Base-by-base conservation (phyloP, 2,888 invertebrate species). In the Cheiracanthium punctorium region DNA sequence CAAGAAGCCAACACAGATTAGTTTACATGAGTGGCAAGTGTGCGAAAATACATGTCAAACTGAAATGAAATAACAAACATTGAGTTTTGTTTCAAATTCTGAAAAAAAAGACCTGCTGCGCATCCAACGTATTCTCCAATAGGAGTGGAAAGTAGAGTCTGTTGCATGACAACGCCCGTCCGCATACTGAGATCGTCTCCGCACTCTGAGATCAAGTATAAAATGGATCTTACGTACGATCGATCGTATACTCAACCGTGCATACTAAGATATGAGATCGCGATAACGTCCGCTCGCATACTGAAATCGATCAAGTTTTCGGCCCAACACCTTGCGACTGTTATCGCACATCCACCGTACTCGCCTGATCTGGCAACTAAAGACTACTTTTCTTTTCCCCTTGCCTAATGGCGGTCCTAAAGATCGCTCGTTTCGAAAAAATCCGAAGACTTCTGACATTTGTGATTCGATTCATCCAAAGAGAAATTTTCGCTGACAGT, bases 81-180 rank as follows among this genome's bases (percentile, higher is more conserved):
- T n/a, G n/a, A n/a, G n/a, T n/a, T n/a, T n/a, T n/a, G n/a, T n/a
- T n/a, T n/a, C n/a, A n/a, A n/a, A n/a, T n/a, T n/a, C n/a, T n/a
- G n/a, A n/a, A n/a, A n/a, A n/a, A n/a, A n/a, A n/a, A n/a, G n/a
- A n/a, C n/a, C 20, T 73, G 32, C 33, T 0, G 32, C 33, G 37
- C 65, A 75, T 75, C 28, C 75, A 24, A 29, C 29, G 24, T 17
- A 28, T 73, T 81, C 48, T 17, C 14, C 81, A 73, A 80, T 64
- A 48, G 41, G 52, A 65, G 37, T 76, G 65, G 75, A 41, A 29
- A 80, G 65, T 64, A 24, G 67, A 74, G n/a, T 48, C 12, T 74
- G 28, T 29, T 67, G 24, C 41, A 32, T 28, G 43, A 43, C 67
- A 74, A 67, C 12, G 32, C 81, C 14, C 67, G 30, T 28, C 74